These are phyloP conservation scores for Didymodactylos carnosus DNA, from an alignment of 2,888 invertebrate species.

Conservation along the genomic window DNA sequence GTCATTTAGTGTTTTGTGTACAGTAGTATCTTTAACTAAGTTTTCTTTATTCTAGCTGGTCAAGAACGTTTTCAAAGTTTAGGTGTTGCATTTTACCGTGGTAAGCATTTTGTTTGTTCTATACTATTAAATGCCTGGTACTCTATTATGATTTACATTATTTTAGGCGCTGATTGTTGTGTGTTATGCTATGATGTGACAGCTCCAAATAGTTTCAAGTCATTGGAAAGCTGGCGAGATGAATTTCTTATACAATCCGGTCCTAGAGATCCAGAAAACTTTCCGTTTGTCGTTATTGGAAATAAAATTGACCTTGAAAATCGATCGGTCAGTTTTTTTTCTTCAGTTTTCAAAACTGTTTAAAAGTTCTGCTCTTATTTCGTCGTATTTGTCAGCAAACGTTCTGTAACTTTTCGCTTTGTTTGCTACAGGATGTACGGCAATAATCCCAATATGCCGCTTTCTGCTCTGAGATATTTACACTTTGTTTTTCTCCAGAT, in stretches of 20 bases:
- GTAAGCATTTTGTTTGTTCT: too few relatives aligned
- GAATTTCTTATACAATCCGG: constrained; percentile 56
- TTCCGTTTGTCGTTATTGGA: constrained; percentile 71
- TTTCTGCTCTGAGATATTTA: neutral
- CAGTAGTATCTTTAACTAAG: neutral
- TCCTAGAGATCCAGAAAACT: constrained; percentile 91
- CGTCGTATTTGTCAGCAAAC: too few relatives aligned
- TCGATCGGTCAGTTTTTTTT: neutral
- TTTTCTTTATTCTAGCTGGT: constrained; percentile 63
- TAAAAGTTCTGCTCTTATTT: too few relatives aligned
- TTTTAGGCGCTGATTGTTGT: constrained; percentile 95
- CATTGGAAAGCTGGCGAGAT: constrained; percentile 94
- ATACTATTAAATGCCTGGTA: too few relatives aligned
- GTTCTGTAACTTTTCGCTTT: too few relatives aligned
- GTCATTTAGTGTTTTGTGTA: neutral
- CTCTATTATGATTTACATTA: too few relatives aligned
- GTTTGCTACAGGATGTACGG: too few relatives aligned
- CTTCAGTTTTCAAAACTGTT: neutral
- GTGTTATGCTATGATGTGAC: constrained; percentile 94
- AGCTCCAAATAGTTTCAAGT: constrained; percentile 90
- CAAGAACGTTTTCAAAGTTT: constrained; percentile 96
- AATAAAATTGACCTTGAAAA: neutral
- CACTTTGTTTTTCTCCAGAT: neutral
- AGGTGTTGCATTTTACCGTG: constrained; percentile 95
- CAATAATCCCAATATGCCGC: too few relatives aligned